Conservation (phyloP, 2,888 invertebrate genomes). For the Acanthoscelides obtectus region DNA sequence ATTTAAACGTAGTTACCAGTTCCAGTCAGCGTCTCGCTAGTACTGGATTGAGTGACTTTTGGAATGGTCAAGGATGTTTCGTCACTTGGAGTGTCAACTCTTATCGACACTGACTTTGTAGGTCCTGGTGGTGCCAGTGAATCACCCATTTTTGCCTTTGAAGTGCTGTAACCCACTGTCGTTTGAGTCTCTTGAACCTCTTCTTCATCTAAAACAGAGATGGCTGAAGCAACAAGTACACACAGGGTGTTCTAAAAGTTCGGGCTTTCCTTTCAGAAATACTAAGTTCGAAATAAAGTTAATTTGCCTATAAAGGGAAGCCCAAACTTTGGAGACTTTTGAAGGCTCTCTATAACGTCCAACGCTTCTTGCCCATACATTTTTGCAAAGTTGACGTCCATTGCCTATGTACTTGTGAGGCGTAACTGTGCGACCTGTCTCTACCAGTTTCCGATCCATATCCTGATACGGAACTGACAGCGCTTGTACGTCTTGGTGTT, state of each 20-base stretch:
- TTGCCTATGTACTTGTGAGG: slow-evolving; percentile 50
- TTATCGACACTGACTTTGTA: slow-evolving; percentile 48
- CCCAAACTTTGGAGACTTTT: no score
- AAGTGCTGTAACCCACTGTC: slow-evolving; percentile 34
- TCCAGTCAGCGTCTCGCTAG: slow-evolving; percentile 76
- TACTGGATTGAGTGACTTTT: slow-evolving; percentile 69
- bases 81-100: slow-evolving; percentile 48
- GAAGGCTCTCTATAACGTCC: no score
- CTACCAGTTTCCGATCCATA: slow-evolving; percentile 74
- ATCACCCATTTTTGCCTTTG: slow-evolving; percentile 28
- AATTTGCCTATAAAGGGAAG: no score
- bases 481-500: slow-evolving; percentile 67
- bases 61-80: slow-evolving; percentile 61
- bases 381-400: slow-evolving; percentile 64
- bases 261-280: no score
- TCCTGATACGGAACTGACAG: slow-evolving; percentile 76
- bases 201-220: slow-evolving; percentile 48
- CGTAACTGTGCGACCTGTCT: slow-evolving; percentile 58
- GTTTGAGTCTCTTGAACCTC: slow-evolving; percentile 46
- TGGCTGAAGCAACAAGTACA: no score
- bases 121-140: slow-evolving; percentile 29
- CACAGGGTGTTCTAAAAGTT: no score
- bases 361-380: slow-evolving; percentile 48
- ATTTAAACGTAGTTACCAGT: slow-evolving; percentile 1
- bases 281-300: no score